These are phyloP conservation scores for Ammodytes marinus DNA, from an alignment of 2,113 vertebrate genomes.

Conservation along the genomic window DNA sequence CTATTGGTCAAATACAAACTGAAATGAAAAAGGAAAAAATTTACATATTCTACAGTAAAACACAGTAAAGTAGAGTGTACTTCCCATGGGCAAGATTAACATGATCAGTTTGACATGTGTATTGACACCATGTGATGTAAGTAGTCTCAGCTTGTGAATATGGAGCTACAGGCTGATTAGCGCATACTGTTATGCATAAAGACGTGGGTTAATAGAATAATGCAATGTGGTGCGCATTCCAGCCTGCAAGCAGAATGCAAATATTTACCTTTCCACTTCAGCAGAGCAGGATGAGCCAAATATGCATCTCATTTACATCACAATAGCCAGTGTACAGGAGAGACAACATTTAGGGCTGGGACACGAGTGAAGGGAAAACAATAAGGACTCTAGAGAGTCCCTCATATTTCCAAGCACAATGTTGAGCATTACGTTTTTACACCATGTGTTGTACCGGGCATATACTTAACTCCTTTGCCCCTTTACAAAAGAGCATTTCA, in stretches of 20 bases:
- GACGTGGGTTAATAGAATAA: slow-evolving; percentile 78
- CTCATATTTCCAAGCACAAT: slow-evolving; percentile 22
- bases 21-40: background rate
- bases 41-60: background rate
- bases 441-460: slow-evolving; percentile 22
- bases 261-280: slow-evolving; percentile 84
- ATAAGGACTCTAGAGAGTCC: slow-evolving; percentile 45
- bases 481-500: slow-evolving; percentile 26
- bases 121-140: slow-evolving; percentile 4
- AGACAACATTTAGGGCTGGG: slow-evolving; percentile 45
- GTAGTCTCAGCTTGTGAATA: slow-evolving; percentile 18
- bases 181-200: slow-evolving; percentile 59
- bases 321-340: slow-evolving; percentile 54
- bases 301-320: slow-evolving; percentile 80
- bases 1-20: slow-evolving; percentile 2
- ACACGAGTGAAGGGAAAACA: slow-evolving; percentile 42
- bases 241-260: slow-evolving; percentile 69
- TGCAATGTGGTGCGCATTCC: slow-evolving; percentile 40
- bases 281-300: slow-evolving; percentile 70
- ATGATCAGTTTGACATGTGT: slow-evolving; percentile 31
- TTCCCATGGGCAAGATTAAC: slow-evolving; percentile 15
- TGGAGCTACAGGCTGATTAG: slow-evolving; percentile 60
- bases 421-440: slow-evolving; percentile 28
- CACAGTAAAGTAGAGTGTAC: background rate
- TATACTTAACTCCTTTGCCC: slow-evolving; percentile 35